Evolutionary conservation across 2,113 vertebrate species (phyloP).

Genomic region (Dromiciops gliroides): DNA sequence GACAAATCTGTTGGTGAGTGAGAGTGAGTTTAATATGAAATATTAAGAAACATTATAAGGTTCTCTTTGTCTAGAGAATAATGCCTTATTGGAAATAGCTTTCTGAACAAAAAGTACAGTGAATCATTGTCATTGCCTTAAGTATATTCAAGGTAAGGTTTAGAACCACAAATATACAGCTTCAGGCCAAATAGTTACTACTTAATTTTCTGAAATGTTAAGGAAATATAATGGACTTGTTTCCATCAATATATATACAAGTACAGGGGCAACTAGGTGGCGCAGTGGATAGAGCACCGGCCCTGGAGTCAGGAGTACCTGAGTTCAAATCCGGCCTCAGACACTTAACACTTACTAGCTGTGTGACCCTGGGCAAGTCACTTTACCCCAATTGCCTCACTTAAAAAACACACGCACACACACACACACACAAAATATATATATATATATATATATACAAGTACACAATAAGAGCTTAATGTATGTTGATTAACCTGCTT

Average conservation of each 20-base stretch:
- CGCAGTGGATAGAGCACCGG: too few relatives aligned
- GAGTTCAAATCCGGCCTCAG: too few relatives aligned
- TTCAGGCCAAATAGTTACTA: not conserved
- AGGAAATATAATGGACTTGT: not conserved
- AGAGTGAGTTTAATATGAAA: not conserved
- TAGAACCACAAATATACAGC: not conserved
- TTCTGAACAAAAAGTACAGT: not conserved
- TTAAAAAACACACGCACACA: too few relatives aligned
- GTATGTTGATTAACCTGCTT: not conserved
- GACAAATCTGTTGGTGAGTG: slow-evolving; percentile 98
- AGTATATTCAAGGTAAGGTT: not conserved
- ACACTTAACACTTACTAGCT: too few relatives aligned
- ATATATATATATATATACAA: not conserved
- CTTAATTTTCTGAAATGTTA: slow-evolving; percentile 39
- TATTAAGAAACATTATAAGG: not conserved
- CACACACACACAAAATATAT: too few relatives aligned
- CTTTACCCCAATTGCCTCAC: too few relatives aligned
- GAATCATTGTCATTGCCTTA: not conserved
- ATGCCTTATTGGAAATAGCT: not conserved
- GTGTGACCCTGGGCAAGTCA: too few relatives aligned
- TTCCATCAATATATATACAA: not conserved
- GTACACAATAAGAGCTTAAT: not conserved
- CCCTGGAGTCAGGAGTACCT: too few relatives aligned
- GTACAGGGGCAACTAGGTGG: too few relatives aligned
- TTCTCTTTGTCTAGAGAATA: not conserved